phyloP scores from a whole-genome alignment of 2,888 invertebrate species.

The Thyatira batis region DNA sequence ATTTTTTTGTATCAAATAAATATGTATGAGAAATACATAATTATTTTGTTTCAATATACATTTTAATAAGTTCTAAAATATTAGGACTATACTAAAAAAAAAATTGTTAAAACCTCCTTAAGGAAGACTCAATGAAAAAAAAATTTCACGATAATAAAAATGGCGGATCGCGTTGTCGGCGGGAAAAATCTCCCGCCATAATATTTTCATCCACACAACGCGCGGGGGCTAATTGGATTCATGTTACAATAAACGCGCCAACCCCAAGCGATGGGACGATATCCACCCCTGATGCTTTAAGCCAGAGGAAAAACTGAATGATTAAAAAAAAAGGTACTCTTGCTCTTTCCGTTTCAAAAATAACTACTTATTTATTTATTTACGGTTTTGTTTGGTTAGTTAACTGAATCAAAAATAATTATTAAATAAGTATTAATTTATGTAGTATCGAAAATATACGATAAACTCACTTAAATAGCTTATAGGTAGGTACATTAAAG shows the following conservation, averaged over 20 bases:
- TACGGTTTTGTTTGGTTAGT: no score
- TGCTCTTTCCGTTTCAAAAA: no score
- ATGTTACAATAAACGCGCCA: conserved; percentile 59
- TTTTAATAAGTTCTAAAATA: no score
- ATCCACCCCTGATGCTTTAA: conserved; percentile 42
- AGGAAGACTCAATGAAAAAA: conserved; percentile 4
- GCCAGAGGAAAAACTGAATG: conserved; percentile 37
- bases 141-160: conserved; percentile 14
- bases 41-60: no score
- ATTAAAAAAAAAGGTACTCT: conserved; percentile 15
- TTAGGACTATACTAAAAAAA: not conserved
- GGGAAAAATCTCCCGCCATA: conserved; percentile 40
- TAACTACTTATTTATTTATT: no score
- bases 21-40: no score
- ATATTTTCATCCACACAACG: conserved; percentile 38
- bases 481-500: no score
- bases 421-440: no score
- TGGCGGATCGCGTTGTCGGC: conserved; percentile 9
- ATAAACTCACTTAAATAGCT: no score
- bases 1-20: no score
- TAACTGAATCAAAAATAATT: no score
- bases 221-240: conserved; percentile 62
- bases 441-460: no score
- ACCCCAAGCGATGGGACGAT: conserved; percentile 34
- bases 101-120: not conserved